These are phyloP conservation scores for Coracias cyanogaster DNA, from an alignment of 2,797 vertebrate genomes.

Conservation along the genomic window DNA sequence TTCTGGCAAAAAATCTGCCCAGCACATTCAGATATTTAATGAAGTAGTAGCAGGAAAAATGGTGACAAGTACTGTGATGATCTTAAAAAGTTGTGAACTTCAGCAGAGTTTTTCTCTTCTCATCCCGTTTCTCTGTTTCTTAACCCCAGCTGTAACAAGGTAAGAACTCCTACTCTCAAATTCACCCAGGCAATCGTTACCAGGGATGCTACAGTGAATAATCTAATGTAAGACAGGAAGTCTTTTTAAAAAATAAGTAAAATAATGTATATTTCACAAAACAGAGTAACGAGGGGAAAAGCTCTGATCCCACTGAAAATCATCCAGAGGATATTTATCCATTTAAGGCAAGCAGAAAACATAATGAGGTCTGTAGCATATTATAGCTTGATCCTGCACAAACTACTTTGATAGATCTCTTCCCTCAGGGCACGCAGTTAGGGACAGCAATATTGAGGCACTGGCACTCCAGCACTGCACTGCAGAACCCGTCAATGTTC, in stretches of 20 bases:
- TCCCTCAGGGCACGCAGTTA: not conserved
- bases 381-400: not conserved
- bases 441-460: rapidly evolving
- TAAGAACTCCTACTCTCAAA: not conserved
- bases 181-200: not conserved
- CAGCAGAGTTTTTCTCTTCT: not conserved
- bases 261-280: not conserved
- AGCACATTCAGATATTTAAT: not conserved
- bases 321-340: not conserved
- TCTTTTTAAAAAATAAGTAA: not conserved
- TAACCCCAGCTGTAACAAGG: not conserved
- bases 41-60: not conserved
- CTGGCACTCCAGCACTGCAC: rapidly evolving
- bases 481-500: not conserved
- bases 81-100: not conserved
- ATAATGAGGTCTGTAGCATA: not conserved
- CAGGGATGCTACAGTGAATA: not conserved
- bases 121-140: not conserved
- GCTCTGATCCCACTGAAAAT: not conserved
- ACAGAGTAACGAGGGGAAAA: not conserved
- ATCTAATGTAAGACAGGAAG: not conserved
- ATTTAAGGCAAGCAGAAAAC: not conserved
- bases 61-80: not conserved
- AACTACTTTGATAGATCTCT: not conserved
- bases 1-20: not conserved